A percentile compares a stretch with the other conserved stretches of the same genome.
Conservation (phyloP, 2,888 invertebrate species). For the Gordius sp. region DNA sequence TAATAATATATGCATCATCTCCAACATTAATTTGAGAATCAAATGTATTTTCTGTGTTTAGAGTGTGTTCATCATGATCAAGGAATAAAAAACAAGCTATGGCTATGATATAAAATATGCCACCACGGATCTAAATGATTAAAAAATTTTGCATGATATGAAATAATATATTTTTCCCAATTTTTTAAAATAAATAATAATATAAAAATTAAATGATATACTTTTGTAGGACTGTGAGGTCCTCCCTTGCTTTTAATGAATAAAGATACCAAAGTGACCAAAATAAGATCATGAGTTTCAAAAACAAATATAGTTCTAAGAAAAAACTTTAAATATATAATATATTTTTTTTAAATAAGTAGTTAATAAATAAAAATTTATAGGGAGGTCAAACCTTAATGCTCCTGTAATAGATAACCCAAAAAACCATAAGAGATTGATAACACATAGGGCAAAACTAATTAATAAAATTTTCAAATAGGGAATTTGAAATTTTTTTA, state of each 20-base stretch:
- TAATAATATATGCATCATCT: too few relatives aligned
- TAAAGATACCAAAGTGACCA: conserved; percentile 32
- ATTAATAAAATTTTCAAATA: neutral
- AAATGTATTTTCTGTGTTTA: neutral
- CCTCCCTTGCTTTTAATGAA: conserved; percentile 29
- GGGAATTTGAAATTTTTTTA: neutral
- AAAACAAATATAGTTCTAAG: conserved; percentile 29
- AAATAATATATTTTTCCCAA: neutral
- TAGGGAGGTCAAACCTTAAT: too few relatives aligned
- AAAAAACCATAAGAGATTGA: neutral
- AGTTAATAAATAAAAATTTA: too few relatives aligned
- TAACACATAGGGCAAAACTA: neutral
- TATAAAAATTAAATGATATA: conserved; percentile 21
- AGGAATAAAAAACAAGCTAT: conserved; percentile 32
- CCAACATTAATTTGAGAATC: neutral
- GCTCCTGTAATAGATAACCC: neutral
- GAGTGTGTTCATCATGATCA: conserved; percentile 31
- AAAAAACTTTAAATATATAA: conserved; percentile 18
- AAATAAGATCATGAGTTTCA: conserved; percentile 28
- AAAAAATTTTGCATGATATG: neutral
- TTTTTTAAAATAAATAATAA: neutral
- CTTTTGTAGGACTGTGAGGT: conserved; percentile 32
- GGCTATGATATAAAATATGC: conserved; percentile 30
- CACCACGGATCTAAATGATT: conserved; percentile 26
- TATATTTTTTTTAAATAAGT: neutral